Conservation (phyloP, 2,797 vertebrate genomes). For the Tadarida brasiliensis region DNA sequence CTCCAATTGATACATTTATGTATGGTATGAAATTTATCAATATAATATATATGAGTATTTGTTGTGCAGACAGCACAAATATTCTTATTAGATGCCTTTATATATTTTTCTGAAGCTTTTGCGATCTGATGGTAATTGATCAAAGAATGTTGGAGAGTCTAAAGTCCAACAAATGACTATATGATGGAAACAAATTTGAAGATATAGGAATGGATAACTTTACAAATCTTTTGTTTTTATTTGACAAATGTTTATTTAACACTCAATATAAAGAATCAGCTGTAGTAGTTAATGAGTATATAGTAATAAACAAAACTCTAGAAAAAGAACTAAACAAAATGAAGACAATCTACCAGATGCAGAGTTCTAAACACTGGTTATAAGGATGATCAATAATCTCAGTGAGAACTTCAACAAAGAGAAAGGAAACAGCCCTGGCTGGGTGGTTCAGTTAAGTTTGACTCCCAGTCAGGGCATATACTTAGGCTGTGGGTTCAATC, state of each 20-base stretch:
- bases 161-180: not conserved
- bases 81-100: not conserved
- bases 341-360: too few species aligned
- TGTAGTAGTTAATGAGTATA: not conserved
- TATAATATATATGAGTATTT: not conserved
- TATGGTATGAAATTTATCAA: not conserved
- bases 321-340: too few species aligned
- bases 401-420: too few species aligned
- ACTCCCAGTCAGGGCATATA: too few species aligned
- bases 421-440: too few species aligned
- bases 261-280: not conserved
- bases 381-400: too few species aligned
- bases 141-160: not conserved
- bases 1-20: not conserved
- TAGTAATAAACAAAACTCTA: not conserved
- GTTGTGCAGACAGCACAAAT: not conserved
- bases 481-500: too few species aligned
- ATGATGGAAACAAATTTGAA: not conserved
- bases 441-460: too few species aligned
- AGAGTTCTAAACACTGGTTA: too few species aligned
- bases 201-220: not conserved
- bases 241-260: constrained; percentile 3
- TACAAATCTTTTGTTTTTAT: not conserved
- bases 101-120: not conserved
- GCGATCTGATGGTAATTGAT: not conserved